Base-by-base conservation (phyloP, 2,888 invertebrate genomes). In the Opisthograptis luteolata region DNA sequence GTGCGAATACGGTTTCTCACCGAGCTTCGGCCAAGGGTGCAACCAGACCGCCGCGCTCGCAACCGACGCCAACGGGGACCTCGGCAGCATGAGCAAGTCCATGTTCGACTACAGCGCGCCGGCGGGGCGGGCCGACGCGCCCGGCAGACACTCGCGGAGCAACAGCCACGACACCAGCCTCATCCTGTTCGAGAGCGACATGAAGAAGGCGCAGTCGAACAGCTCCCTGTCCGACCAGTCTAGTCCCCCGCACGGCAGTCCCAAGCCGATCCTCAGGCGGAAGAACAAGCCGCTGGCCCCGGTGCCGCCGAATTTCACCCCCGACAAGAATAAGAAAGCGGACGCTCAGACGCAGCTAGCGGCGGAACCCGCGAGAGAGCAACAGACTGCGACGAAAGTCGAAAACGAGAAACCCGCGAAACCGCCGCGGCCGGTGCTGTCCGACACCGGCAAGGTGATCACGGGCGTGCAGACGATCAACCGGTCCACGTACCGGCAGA, bases 271-370 rank as follows among this genome's bases (percentile, higher is more conserved):
- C 36, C 82, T 92, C 60, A 89, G 96, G 49, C 92, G 95, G 67
- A 95, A 95, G 81, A 94, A 95, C 66, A 96, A 96, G 73, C 94
- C 95, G 3, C 84, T 92, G 20, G 95, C 95, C 0, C 95, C 95
- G 2, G 93, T 93, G 8, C 95, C 95, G 24, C 94, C 94, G 2
- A 92, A 92, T 60, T 92, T 91, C 55, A 91, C 91, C 1, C 91
- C 92, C 0, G 92, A 92, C 55, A 91, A 91, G 57, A 83, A 68
- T 44, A 82, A 76, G 49, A 84, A 79, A 53, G 62, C 63, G 0
- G 86, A 85, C 68, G 54, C 62, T 3, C 59, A 48, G 32, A 40
- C 55, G 32, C 60, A 77, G 17, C 69, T 73, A 1, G 72, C 71
- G 36, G 52, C 61, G 3, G 59, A 54, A 13, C 53, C 50, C 13